Evolutionary conservation across 2,888 invertebrate genomes (phyloP).

Genomic region (Mythimna vitellina): DNA sequence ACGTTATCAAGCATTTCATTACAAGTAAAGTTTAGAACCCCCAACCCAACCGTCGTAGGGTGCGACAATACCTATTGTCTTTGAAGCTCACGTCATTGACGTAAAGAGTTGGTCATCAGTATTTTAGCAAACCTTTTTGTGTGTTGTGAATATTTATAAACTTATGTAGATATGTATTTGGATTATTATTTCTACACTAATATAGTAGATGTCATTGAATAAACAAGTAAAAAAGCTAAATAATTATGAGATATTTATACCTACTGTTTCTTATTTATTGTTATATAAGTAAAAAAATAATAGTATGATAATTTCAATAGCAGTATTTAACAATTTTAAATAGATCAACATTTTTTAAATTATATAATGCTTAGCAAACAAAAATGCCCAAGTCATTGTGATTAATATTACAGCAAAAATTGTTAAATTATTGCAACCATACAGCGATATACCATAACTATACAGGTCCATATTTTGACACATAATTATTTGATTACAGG

Average conservation of each 20-base stretch:
- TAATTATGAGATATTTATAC: neutral
- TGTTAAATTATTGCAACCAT: neutral
- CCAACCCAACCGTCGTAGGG: no score
- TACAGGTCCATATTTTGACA: neutral
- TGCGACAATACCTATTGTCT: constrained; percentile 23
- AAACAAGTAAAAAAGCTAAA: constrained; percentile 17
- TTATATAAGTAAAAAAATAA: neutral
- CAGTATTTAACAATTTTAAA: neutral
- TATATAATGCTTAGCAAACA: neutral
- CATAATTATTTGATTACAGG: neutral
- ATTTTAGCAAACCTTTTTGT: constrained; percentile 36
- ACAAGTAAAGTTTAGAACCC: no score
- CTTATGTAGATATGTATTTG: neutral
- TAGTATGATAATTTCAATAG: constrained; percentile 24
- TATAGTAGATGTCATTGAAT: constrained; percentile 35
- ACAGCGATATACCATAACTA: no score
- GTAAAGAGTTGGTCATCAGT: constrained; percentile 33
- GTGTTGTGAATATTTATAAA: constrained; percentile 40
- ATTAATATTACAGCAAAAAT: neutral
- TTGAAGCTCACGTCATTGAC: constrained; percentile 25
- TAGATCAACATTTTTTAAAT: neutral
- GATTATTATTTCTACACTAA: constrained; percentile 51
- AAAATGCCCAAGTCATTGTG: neutral
- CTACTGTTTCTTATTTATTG: constrained; percentile 6
- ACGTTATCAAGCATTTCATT: no score